Evolutionary conservation across 2,888 invertebrate genomes (phyloP).

Genomic region (Drosophila flavopinicola): DNA sequence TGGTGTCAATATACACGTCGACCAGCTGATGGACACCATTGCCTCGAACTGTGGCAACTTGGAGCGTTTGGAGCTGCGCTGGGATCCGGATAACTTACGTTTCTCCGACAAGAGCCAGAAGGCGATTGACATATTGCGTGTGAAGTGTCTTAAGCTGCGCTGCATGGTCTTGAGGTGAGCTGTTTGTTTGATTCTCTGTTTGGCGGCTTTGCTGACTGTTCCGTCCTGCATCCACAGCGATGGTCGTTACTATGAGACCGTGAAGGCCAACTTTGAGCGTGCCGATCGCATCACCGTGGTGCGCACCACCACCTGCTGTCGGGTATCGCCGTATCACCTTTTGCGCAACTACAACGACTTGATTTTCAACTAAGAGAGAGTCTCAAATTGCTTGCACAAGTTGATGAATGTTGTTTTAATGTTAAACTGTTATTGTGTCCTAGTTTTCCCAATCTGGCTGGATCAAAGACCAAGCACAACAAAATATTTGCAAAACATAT

Average conservation of each 20-base stretch:
- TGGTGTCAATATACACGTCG: slow-evolving; percentile 98
- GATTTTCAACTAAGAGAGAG: slow-evolving; percentile 91
- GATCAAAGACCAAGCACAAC: too few species aligned
- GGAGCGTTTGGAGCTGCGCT: slow-evolving; percentile 96
- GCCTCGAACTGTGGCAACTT: slow-evolving; percentile 95
- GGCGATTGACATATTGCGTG: slow-evolving; percentile 98
- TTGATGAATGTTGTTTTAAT: slow-evolving; percentile 16
- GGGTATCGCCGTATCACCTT: slow-evolving; percentile 96
- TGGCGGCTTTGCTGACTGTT: not conserved
- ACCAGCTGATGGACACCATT: slow-evolving; percentile 98
- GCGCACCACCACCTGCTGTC: slow-evolving; percentile 97
- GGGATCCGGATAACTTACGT: slow-evolving; percentile 99
- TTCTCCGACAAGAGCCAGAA: slow-evolving; percentile 99
- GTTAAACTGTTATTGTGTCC: slow-evolving; percentile 26
- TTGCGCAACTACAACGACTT: slow-evolving; percentile 97
- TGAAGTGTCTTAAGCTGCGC: slow-evolving; percentile 96
- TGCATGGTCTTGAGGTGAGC: slow-evolving; percentile 95
- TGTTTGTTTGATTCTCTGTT: not conserved
- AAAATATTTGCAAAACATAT: slow-evolving; percentile 16
- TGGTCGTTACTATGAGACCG: slow-evolving; percentile 99
- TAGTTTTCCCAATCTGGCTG: not conserved
- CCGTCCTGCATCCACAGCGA: slow-evolving; percentile 87
- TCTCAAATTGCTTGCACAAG: not conserved
- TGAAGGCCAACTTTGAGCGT: slow-evolving; percentile 99
- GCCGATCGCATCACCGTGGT: slow-evolving; percentile 98